Conservation (phyloP, 2,113 vertebrate species). For the Okapia johnstoni region DNA sequence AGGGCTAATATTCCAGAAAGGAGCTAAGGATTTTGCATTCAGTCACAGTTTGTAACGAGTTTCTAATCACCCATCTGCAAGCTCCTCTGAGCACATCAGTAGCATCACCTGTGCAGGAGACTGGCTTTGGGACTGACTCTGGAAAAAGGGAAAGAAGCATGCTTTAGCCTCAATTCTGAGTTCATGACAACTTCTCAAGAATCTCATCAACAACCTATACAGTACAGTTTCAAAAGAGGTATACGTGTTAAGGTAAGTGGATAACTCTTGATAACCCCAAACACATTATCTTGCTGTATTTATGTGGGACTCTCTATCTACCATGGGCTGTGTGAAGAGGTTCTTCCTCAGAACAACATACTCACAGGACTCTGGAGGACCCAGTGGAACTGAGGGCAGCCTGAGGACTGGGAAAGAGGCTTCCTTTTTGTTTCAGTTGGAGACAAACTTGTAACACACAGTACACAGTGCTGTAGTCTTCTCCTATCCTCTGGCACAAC, state of each 20-base stretch:
- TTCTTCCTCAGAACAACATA: conserved; percentile 80
- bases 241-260: conserved; percentile 74
- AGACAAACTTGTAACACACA: conserved; percentile 63
- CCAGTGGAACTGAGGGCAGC: conserved; percentile 45
- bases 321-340: conserved; percentile 74
- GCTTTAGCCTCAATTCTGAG: conserved; percentile 65
- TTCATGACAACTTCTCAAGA: conserved; percentile 35
- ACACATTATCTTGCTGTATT: conserved; percentile 74
- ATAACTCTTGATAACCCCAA: conserved; percentile 74
- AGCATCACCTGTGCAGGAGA: conserved; percentile 46
- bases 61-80: conserved; percentile 65
- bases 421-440: conserved; percentile 57
- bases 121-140: neutral
- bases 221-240: conserved; percentile 71
- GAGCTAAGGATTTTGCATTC: conserved; percentile 35
- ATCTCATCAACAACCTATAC: conserved; percentile 73
- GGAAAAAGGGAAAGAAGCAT: conserved; percentile 49
- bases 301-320: conserved; percentile 67
- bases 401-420: neutral
- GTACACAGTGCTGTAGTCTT: conserved; percentile 53
- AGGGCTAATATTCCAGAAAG: neutral
- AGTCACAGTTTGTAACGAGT: conserved; percentile 60
- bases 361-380: conserved; percentile 74
- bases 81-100: conserved; percentile 49
- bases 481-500: conserved; percentile 93